Conservation (phyloP, 2,797 vertebrate genomes). For the Chromis chromis region DNA sequence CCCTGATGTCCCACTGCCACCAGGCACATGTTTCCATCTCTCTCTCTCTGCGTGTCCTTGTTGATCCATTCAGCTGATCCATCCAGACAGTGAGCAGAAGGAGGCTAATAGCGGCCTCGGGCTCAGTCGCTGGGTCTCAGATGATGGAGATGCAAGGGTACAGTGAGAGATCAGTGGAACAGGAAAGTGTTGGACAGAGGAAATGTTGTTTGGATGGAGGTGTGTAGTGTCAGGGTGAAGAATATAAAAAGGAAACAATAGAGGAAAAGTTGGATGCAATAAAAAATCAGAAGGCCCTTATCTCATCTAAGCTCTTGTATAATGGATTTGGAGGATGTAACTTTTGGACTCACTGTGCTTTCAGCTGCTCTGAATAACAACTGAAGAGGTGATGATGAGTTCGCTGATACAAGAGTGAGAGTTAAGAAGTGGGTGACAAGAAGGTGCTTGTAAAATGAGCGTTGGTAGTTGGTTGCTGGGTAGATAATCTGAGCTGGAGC, state of each 20-base stretch:
- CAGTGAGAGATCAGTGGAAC: constrained; percentile 29
- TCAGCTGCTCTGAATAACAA: constrained; percentile 1
- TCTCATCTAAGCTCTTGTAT: neutral
- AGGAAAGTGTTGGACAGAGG: constrained; percentile 11
- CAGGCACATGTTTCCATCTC: constrained; percentile 19
- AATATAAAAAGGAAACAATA: neutral
- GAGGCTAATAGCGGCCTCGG: constrained; percentile 70
- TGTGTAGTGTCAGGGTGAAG: neutral
- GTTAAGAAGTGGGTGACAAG: constrained; percentile 55
- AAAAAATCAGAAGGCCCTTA: neutral
- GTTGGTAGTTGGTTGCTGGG: constrained; percentile 55
- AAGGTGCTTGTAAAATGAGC: constrained; percentile 37
- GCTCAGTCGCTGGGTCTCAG: constrained; percentile 39
- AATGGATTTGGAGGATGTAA: neutral
- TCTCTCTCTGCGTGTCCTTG: constrained; percentile 35
- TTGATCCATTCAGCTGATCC: constrained; percentile 52
- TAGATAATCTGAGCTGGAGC: constrained; percentile 54
- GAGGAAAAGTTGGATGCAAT: neutral
- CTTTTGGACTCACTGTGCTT: neutral
- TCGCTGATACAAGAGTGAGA: constrained; percentile 34
- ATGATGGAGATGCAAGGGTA: constrained; percentile 52
- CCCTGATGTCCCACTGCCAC: constrained; percentile 26
- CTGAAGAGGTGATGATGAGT: constrained; percentile 17
- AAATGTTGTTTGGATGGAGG: constrained; percentile 4
- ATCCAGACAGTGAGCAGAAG: constrained; percentile 67